Evolutionary conservation across 2,113 vertebrate genomes (phyloP).

Genomic region (Daubentonia madagascariensis): DNA sequence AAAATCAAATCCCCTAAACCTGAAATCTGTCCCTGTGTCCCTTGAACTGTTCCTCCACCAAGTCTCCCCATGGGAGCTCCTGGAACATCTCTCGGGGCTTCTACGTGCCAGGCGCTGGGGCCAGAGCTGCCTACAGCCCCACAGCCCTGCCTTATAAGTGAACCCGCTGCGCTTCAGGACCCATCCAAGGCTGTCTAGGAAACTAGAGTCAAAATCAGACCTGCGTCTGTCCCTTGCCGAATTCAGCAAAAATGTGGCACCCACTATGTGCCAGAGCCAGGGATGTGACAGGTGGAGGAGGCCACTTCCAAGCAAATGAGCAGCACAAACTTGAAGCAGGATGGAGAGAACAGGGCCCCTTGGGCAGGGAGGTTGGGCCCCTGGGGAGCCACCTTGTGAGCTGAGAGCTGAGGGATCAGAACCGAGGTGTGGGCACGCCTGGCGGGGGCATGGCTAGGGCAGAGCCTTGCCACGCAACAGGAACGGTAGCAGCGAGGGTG

Average conservation of each 20-base stretch:
- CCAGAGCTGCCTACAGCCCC: background rate
- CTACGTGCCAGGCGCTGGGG: background rate
- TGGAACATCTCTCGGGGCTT: background rate
- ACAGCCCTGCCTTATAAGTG: background rate
- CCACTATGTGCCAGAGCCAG: no score
- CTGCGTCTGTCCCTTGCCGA: background rate
- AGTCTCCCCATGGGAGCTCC: fast-evolving
- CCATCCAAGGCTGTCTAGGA: background rate
- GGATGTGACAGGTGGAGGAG: background rate
- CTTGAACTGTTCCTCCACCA: background rate
- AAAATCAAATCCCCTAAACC: no score
- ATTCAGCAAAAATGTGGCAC: background rate
- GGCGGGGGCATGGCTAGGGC: background rate
- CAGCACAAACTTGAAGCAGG: background rate
- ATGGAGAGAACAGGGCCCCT: background rate
- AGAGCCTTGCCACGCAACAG: background rate
- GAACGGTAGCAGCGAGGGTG: background rate
- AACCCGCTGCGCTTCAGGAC: background rate
- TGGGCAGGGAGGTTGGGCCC: no score
- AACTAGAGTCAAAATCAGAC: background rate
- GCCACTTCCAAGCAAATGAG: background rate
- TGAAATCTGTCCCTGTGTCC: background rate
- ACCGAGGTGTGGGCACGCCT: background rate
- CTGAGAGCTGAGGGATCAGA: background rate
- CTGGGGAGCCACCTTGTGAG: background rate